Base-by-base conservation (phyloP, 2,888 invertebrate genomes). In the Zhuqinia jingwanae region DNA sequence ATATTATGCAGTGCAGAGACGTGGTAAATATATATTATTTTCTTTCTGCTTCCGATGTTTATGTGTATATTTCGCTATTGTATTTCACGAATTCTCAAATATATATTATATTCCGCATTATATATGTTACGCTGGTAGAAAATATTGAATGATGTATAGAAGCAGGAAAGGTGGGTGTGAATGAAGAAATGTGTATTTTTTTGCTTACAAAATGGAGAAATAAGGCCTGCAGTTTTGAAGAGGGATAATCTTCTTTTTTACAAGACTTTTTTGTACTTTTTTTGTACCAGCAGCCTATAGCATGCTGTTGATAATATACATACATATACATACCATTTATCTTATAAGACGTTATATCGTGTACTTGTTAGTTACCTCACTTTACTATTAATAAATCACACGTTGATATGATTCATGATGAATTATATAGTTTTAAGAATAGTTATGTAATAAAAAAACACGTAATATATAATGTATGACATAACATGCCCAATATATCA, bases 301-400 rank as follows among this genome's bases (percentile, higher is more conserved):
- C 13, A 45, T 65, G 65, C 30, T 70, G 47, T 22, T 70, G 36
- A 65, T 65, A 36, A 36, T 36, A 36, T 8, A 36, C 8, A n/a
- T n/a, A n/a, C n/a, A n/a, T 36, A 36, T 36, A 36, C 36, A n/a
- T n/a, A n/a, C n/a, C n/a, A n/a, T 36, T 36, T 36, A 25, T 65
- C n/a, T n/a, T n/a, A 63, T 27, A 58, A 27, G 15, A 63, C n/a
- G n/a, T n/a, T 30, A 63, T 65, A 36, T 36, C 8, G n/a, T 42
- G 65, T 65, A 70, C 68, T 70, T 70, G 68, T 70, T 70, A 70
- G 68, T 70, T 70, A 70, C 68, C 68, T 70, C 68, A 70, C 68
- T 47, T 70, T 70, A 27, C 63, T 50, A 15, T 10, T 50, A 17
- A 11, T 6, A n/a, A 65, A 36, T 17, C 65, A 65, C 65, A 36